Percentiles rank a stretch among this genome's conserved stretches.
Evolutionary conservation across 2,113 vertebrate genomes (phyloP).

Genomic region (Ceratotherium simum): DNA sequence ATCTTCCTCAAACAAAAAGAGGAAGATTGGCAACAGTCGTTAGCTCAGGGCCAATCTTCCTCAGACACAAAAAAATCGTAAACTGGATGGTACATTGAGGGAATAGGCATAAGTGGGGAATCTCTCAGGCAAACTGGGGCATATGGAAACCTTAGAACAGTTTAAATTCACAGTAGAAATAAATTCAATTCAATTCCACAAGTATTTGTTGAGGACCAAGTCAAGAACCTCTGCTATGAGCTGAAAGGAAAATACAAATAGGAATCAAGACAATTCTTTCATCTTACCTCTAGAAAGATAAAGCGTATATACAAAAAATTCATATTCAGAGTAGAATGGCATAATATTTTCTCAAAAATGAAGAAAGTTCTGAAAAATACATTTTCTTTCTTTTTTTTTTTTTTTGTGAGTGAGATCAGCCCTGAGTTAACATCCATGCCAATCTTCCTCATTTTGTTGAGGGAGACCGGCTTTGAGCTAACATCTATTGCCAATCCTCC

Average conservation of each 20-base stretch:
- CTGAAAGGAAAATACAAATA: conserved; percentile 11
- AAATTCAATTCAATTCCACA: neutral
- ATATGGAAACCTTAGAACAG: neutral
- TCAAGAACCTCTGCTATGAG: neutral
- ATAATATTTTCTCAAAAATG: neutral
- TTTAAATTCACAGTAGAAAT: neutral
- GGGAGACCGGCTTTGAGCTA: too few species aligned
- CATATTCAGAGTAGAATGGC: neutral
- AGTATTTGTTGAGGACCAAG: neutral
- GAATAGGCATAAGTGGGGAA: neutral
- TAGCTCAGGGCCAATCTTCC: too few species aligned
- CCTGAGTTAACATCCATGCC: too few species aligned
- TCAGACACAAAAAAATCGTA: neutral
- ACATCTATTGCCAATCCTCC: too few species aligned
- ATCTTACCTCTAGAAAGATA: neutral
- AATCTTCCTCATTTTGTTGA: too few species aligned
- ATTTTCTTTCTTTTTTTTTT: neutral
- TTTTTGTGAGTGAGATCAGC: too few species aligned
- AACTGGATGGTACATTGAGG: neutral
- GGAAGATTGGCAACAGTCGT: too few species aligned
- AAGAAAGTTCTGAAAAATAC: neutral
- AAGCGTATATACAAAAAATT: neutral
- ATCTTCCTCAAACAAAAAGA: too few species aligned
- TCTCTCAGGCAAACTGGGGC: neutral
- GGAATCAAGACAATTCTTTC: neutral